These are phyloP conservation scores for Argyrosomus japonicus DNA, from an alignment of 2,113 vertebrate species.

Conservation along the genomic window DNA sequence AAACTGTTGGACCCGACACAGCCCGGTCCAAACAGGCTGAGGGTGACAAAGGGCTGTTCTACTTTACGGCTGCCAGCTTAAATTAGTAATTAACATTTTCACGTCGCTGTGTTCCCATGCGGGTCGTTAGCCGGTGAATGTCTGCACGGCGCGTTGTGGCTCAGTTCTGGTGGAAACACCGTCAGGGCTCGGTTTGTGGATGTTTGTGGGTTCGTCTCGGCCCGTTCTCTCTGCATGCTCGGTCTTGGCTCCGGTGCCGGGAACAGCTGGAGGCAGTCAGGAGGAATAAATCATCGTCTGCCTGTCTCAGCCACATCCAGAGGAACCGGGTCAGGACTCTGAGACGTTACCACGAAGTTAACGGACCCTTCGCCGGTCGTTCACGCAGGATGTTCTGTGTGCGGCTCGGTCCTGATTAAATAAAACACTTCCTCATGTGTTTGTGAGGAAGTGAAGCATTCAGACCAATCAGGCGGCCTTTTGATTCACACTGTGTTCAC, in stretches of 20 bases:
- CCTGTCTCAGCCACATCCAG: slow-evolving; percentile 17
- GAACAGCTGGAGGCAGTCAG: too few species aligned
- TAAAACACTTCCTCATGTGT: slow-evolving; percentile 44
- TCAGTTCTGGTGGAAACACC: slow-evolving; percentile 19
- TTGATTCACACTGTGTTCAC: slow-evolving; percentile 79
- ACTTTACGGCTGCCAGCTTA: slow-evolving; percentile 42
- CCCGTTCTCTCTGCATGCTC: slow-evolving; percentile 53
- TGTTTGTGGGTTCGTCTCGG: too few species aligned
- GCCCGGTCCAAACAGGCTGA: slow-evolving; percentile 46
- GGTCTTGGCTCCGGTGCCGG: too few species aligned
- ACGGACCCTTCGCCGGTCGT: too few species aligned
- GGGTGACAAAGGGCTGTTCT: slow-evolving; percentile 42
- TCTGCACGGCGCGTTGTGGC: not conserved
- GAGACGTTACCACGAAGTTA: too few species aligned
- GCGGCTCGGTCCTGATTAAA: not conserved
- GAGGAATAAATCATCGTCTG: slow-evolving; percentile 55
- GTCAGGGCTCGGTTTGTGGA: slow-evolving; percentile 20
- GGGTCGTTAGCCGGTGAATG: not conserved
- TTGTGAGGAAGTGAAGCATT: slow-evolving; percentile 77
- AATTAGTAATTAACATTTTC: slow-evolving; percentile 49
- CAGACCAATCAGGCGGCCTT: slow-evolving; percentile 75
- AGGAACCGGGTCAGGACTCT: too few species aligned
- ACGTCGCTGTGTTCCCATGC: slow-evolving; percentile 28
- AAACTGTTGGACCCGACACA: slow-evolving; percentile 71
- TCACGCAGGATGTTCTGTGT: not conserved